These are phyloP conservation scores for Lepidotrigona ventralis DNA, from an alignment of 1,140 invertebrate species.

Conservation along the genomic window DNA sequence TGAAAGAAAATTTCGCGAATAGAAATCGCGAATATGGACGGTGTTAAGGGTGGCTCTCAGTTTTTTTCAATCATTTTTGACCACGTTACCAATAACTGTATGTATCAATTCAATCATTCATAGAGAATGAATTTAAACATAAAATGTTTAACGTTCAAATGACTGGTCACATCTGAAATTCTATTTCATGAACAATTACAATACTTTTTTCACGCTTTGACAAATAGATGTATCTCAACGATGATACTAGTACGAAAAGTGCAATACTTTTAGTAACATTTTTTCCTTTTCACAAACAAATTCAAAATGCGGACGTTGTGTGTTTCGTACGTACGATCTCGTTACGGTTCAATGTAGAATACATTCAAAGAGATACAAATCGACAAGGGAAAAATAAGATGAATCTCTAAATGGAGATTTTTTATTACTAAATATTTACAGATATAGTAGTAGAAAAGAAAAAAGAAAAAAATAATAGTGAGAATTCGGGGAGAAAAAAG, in stretches of 20 bases:
- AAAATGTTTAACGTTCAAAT: neutral
- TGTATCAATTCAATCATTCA: too few relatives aligned
- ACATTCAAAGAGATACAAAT: neutral
- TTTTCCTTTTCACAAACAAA: neutral
- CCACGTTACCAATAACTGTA: neutral
- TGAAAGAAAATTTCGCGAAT: slow-evolving; percentile 18
- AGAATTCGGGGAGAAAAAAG: neutral
- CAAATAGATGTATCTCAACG: neutral
- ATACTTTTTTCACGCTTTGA: neutral
- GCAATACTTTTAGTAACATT: neutral
- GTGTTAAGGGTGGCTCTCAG: neutral
- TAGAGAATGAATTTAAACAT: neutral
- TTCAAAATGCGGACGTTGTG: neutral
- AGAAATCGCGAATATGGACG: neutral
- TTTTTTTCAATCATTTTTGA: slow-evolving; percentile 10
- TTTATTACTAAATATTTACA: neutral
- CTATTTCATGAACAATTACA: neutral
- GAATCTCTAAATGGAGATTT: neutral
- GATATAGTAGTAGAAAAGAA: neutral
- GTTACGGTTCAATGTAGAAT: neutral
- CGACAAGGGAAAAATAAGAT: neutral
- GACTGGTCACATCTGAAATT: neutral
- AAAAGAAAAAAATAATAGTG: neutral
- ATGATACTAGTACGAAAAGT: neutral
- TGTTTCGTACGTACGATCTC: neutral